phyloP scores from a whole-genome alignment of 2,888 invertebrate genomes.

The Callosobruchus maculatus region DNA sequence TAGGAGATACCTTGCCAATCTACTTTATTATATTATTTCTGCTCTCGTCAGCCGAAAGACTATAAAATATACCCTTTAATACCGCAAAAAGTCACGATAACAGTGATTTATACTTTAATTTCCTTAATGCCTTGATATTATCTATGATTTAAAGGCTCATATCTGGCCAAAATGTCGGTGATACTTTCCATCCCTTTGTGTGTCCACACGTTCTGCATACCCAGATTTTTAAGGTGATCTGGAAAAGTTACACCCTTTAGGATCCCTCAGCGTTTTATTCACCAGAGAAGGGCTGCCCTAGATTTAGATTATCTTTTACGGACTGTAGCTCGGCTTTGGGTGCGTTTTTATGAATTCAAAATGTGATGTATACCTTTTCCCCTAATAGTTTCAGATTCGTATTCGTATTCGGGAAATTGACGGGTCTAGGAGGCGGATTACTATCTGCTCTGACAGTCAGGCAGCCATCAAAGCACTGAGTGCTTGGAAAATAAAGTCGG shows the following conservation, averaged over 20 bases:
- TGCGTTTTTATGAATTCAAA: too few species aligned
- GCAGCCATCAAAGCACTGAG: too few species aligned
- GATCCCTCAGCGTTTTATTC: not conserved
- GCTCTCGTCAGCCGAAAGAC: not conserved
- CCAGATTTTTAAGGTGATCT: not conserved
- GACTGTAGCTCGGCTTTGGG: not conserved
- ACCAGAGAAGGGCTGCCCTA: not conserved
- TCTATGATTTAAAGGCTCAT: not conserved
- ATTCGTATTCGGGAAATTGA: too few species aligned
- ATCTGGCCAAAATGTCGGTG: not conserved
- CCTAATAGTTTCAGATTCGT: too few species aligned
- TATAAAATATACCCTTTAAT: not conserved
- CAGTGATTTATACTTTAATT: not conserved
- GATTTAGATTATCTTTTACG: not conserved
- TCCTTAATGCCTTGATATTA: not conserved
- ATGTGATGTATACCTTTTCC: too few species aligned
- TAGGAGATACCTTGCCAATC: not conserved
- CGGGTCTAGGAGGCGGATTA: too few species aligned
- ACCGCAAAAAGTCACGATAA: not conserved
- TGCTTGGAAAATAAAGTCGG: too few species aligned
- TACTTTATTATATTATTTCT: not conserved
- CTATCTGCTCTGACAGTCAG: too few species aligned
- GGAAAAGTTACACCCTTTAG: not conserved
- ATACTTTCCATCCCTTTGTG: not conserved
- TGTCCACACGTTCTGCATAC: not conserved